Base-by-base conservation (phyloP, 1,140 invertebrate species). In the Megathymus violae region DNA sequence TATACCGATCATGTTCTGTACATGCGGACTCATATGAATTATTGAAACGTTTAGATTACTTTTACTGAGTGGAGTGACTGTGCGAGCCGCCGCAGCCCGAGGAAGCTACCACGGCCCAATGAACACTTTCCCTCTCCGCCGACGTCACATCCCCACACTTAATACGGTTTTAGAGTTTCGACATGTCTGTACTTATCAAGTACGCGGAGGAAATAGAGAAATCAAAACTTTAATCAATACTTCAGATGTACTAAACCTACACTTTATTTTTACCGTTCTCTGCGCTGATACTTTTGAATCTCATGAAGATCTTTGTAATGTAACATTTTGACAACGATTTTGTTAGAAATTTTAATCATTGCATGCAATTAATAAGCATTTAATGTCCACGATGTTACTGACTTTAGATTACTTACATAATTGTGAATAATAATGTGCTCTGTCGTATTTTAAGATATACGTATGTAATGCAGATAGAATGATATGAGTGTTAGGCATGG, bases 101-200 rank as follows among this genome's bases (percentile, higher is more conserved):
- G 79, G 82, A 85, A 86, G 69, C 66, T 60, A 67, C 54, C 64
- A 74, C 79, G 79, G 47, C 83, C 74, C 64, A 76, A 63, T 64
- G 78, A 70, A 75, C 75, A 80, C 83, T 89, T 89, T 89, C 87
- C 76, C 82, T 87, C 75, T 79, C 31, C 16, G 50, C 27, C 65
- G 36, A 77, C 71, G 67, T 72, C 71, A 76, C 71, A 78, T 74
- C 76, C 76, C 63, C 59, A 25, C 54, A 59, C 43, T 59, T 47
- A 59, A 59, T 47, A 59, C 56, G 43, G 43, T 59, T 59, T 58
- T 47, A 47, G n/a, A n/a, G 54, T 59, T 59, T 47, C 56, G 31
- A 59, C 56, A 59, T 59, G 43, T 25, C 25, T 46, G 27, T 22
- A 59, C 43, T 44, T 17, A 43, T 58, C 16, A 36, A 27, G n/a